Evolutionary conservation across 2,797 vertebrate genomes (phyloP).

Genomic region (Pantherophis vulpinus): DNA sequence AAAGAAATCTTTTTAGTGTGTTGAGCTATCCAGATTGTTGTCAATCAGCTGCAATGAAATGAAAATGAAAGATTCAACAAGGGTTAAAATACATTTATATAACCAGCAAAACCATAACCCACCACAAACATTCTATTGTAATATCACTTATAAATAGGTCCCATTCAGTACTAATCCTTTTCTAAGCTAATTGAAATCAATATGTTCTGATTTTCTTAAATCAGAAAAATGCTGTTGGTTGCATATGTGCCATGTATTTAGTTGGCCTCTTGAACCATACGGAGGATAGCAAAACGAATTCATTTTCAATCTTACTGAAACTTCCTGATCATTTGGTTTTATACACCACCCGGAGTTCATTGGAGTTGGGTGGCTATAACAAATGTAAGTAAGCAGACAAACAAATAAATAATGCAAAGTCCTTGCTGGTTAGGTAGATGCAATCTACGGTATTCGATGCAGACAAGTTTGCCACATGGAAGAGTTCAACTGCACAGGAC

Average conservation of each 20-base stretch:
- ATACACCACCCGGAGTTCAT: not conserved
- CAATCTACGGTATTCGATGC: slow-evolving; percentile 28
- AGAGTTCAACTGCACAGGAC: slow-evolving; percentile 29
- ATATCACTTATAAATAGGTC: not conserved
- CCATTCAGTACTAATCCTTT: not conserved
- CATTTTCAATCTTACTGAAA: not conserved
- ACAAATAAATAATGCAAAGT: not conserved
- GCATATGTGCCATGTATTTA: not conserved
- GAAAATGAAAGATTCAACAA: not conserved
- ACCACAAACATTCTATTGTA: not conserved
- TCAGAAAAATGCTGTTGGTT: not conserved
- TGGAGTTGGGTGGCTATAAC: not conserved
- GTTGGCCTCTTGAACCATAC: not conserved
- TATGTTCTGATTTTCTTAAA: not conserved
- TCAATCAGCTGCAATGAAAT: not conserved
- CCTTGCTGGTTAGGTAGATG: not conserved
- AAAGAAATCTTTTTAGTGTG: not conserved
- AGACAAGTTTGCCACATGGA: slow-evolving; percentile 52
- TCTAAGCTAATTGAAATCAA: not conserved
- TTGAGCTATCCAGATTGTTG: not conserved
- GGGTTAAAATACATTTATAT: not conserved
- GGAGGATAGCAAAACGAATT: not conserved
- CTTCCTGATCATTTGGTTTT: not conserved
- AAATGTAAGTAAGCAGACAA: not conserved
- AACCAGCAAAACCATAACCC: not conserved